Evolutionary conservation across 2,113 vertebrate species (phyloP).

Genomic region (Chaetura pelagica): DNA sequence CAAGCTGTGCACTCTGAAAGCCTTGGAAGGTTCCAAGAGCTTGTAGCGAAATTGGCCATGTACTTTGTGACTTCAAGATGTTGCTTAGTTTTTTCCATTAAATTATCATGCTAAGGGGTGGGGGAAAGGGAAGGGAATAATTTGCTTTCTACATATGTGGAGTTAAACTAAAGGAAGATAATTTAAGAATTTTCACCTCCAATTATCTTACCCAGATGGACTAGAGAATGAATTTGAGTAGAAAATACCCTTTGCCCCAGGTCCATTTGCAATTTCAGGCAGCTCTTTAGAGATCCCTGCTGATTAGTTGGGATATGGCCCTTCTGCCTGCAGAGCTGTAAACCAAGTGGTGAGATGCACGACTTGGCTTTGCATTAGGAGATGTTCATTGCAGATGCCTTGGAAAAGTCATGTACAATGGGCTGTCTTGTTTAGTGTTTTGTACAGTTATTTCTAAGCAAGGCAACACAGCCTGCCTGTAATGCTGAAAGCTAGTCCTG

Average conservation of each 20-base stretch:
- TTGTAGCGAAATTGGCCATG: rapidly evolving
- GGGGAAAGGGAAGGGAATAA: rapidly evolving
- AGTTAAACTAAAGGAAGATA: background rate
- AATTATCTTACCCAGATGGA: background rate
- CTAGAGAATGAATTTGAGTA: background rate
- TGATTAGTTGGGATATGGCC: background rate
- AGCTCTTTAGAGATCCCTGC: background rate
- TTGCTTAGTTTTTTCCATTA: background rate
- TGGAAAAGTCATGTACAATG: rapidly evolving
- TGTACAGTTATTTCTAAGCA: rapidly evolving
- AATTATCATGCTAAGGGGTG: background rate
- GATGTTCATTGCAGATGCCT: background rate
- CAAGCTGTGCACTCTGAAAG: background rate
- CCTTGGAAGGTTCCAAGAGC: background rate
- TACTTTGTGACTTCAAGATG: background rate
- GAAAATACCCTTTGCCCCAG: background rate
- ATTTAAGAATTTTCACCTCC: background rate
- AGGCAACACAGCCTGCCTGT: too few relatives aligned
- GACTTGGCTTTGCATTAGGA: background rate
- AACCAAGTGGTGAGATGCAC: background rate
- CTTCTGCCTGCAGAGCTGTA: background rate
- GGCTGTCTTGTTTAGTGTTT: background rate
- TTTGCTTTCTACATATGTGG: background rate
- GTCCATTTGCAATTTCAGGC: background rate
- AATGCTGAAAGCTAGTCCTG: background rate